Percentiles rank a stretch among this genome's conserved stretches.
These are phyloP conservation scores for Gracilinanus agilis DNA, from an alignment of 2,113 vertebrate genomes.

Conservation along the genomic window DNA sequence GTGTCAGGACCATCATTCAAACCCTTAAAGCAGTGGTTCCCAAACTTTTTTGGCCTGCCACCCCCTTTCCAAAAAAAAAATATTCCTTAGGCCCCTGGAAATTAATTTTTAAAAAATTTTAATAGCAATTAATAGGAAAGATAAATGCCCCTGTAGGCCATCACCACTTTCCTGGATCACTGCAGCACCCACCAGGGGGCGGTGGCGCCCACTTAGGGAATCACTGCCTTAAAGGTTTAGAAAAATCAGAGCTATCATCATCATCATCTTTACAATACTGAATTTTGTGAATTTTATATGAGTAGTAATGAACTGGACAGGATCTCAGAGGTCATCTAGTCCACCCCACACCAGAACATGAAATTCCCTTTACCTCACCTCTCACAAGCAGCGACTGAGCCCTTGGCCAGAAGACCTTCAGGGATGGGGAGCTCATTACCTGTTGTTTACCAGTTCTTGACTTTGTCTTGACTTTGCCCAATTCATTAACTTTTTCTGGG, in stretches of 20 bases:
- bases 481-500: background rate
- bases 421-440: background rate
- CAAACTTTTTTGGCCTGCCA: too few relatives aligned
- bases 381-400: background rate
- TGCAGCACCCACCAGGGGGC: too few relatives aligned
- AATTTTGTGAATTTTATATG: background rate
- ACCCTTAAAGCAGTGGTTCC: too few relatives aligned
- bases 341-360: background rate
- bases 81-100: too few relatives aligned
- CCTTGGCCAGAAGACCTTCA: background rate
- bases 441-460: background rate
- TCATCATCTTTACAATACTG: background rate
- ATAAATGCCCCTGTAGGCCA: too few relatives aligned
- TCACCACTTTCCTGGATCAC: too few relatives aligned
- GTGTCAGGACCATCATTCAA: background rate
- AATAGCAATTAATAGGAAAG: too few relatives aligned
- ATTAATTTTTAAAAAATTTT: too few relatives aligned
- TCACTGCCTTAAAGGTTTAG: background rate
- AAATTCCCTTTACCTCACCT: background rate
- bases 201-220: too few relatives aligned
- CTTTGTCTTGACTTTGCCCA: background rate
- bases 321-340: background rate
- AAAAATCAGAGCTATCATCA: background rate
- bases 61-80: too few relatives aligned
- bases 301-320: background rate